A percentile compares a stretch with the other conserved stretches of the same genome.
These are phyloP conservation scores for Germaria angustata DNA, from an alignment of 2,888 invertebrate genomes.

Conservation along the genomic window DNA sequence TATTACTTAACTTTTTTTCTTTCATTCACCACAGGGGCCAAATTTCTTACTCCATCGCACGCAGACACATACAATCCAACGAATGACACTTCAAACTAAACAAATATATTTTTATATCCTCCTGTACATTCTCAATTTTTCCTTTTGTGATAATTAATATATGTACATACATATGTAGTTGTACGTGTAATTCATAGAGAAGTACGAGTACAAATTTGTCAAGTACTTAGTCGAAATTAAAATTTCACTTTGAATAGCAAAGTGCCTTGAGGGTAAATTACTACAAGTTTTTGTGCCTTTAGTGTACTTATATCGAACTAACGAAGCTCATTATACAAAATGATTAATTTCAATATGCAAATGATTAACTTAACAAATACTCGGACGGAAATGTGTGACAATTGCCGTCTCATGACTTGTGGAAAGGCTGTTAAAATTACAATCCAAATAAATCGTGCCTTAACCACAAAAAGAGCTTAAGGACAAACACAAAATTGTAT, in stretches of 20 bases:
- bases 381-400: not conserved
- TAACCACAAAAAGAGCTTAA: too few species aligned
- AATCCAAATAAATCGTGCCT: too few species aligned
- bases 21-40: constrained; percentile 42
- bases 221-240: constrained; percentile 51
- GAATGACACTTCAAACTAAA: not conserved
- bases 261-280: not conserved
- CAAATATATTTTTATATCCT: not conserved
- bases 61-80: not conserved
- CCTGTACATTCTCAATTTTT: not conserved
- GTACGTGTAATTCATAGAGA: constrained; percentile 5
- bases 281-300: not conserved
- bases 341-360: not conserved
- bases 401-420: too few species aligned
- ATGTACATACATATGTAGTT: too few species aligned
- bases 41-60: not conserved
- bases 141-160: not conserved
- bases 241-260: constrained; percentile 27
- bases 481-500: too few species aligned
- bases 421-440: too few species aligned
- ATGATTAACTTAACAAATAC: not conserved
- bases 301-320: not conserved
- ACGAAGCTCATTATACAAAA: too few species aligned
- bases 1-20: constrained; percentile 23
- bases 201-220: constrained; percentile 9